phyloP scores from a whole-genome alignment of 2,113 vertebrate genomes.

The Vulpes lagopus region DNA sequence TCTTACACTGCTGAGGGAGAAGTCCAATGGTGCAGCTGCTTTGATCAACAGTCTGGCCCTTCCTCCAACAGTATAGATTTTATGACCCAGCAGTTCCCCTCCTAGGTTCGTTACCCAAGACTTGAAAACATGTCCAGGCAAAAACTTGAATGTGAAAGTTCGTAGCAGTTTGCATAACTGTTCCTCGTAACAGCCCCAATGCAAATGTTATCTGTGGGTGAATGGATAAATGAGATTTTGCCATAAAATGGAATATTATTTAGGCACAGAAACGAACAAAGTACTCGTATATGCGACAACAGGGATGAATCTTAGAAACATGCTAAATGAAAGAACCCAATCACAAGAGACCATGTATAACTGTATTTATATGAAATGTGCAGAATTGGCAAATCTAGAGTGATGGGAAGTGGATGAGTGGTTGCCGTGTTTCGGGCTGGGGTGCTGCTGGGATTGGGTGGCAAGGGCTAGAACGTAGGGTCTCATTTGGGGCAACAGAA shows the following conservation, averaged over 20 bases:
- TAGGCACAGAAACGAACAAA: background rate
- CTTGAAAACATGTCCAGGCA: background rate
- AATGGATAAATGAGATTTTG: background rate
- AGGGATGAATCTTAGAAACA: background rate
- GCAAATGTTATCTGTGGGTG: background rate
- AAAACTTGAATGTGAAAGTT: background rate
- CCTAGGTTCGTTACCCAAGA: background rate
- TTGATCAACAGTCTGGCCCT: background rate
- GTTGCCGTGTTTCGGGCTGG: too few species aligned
- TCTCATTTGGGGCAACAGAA: background rate
- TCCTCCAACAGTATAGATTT: background rate
- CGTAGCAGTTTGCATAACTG: background rate
- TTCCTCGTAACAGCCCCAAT: background rate
- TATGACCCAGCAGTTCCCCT: background rate
- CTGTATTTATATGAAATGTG: background rate
- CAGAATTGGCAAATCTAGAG: background rate
- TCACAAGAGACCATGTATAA: background rate
- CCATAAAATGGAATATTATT: background rate
- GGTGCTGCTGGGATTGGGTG: background rate
- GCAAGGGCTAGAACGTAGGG: background rate
- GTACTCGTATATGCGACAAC: background rate
- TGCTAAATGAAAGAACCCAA: background rate
- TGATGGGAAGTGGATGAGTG: background rate
- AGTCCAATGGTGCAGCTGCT: accelerated
- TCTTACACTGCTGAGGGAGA: accelerated